Percentiles rank a stretch among this genome's conserved stretches.
Evolutionary conservation across 2,888 invertebrate species (phyloP).

Genomic region (Isoperla grammatica): DNA sequence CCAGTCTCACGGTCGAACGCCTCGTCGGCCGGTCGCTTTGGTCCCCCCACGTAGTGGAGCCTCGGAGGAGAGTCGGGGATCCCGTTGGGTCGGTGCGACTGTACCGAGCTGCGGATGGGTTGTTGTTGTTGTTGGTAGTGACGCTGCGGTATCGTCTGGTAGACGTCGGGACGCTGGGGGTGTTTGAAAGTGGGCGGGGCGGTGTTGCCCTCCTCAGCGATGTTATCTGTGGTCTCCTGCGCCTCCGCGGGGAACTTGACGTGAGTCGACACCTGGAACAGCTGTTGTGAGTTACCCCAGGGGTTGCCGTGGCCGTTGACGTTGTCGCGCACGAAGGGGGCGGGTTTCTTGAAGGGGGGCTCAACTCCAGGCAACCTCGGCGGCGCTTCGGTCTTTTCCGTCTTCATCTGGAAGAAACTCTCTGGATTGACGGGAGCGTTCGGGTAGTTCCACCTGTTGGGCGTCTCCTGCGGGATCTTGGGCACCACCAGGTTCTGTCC

Average conservation of each 20-base stretch:
- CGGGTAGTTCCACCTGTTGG: constrained; percentile 23
- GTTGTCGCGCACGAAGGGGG: neutral
- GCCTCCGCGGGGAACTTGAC: constrained; percentile 4
- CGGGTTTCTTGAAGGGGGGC: constrained; percentile 2
- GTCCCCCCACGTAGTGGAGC: too few relatives aligned
- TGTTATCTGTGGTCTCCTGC: neutral
- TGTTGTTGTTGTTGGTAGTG: too few relatives aligned
- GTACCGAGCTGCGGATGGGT: neutral
- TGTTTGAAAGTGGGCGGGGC: neutral
- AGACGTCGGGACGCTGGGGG: neutral
- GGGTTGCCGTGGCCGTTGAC: neutral
- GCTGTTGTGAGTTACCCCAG: neutral
- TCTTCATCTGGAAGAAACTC: constrained; percentile 16
- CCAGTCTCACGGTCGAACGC: too few relatives aligned
- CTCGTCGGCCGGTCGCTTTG: too few relatives aligned
- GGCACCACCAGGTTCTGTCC: neutral
- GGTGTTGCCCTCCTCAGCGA: neutral
- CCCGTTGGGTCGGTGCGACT: neutral
- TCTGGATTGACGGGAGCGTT: constrained; percentile 13
- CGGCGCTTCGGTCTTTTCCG: neutral
- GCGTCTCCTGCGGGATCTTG: constrained; percentile 18
- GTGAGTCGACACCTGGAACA: constrained; percentile 3
- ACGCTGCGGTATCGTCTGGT: too few relatives aligned
- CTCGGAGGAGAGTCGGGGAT: too few relatives aligned
- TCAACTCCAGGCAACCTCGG: constrained; percentile 12